These are phyloP conservation scores for Stomatorhinus ivindoensis DNA, from an alignment of 2,113 vertebrate species.

Conservation along the genomic window DNA sequence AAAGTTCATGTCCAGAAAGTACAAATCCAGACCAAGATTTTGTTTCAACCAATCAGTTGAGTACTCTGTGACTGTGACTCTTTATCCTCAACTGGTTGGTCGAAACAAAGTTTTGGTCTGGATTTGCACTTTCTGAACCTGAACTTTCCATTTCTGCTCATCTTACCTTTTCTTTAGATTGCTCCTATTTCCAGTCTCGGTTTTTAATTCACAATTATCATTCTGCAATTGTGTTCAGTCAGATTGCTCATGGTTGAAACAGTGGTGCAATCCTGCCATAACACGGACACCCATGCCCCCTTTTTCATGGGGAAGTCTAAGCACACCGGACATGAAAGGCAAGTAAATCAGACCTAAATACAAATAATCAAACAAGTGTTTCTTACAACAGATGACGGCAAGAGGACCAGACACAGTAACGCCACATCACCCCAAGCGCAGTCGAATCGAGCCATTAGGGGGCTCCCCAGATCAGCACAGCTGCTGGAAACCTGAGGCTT, in stretches of 20 bases:
- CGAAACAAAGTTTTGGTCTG: too few relatives aligned
- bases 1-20: too few relatives aligned
- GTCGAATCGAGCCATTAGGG: slow-evolving; percentile 26
- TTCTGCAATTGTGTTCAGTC: neutral
- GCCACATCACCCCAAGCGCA: neutral
- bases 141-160: too few relatives aligned
- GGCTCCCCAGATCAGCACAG: slow-evolving; percentile 16
- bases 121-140: too few relatives aligned
- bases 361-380: neutral
- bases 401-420: neutral
- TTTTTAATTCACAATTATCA: neutral
- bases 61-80: too few relatives aligned
- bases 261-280: neutral
- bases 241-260: neutral
- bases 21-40: too few relatives aligned
- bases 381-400: slow-evolving; percentile 11
- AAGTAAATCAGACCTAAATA: neutral
- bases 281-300: neutral
- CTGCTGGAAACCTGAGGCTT: neutral
- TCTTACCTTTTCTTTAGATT: neutral
- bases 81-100: too few relatives aligned
- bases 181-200: neutral
- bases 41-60: too few relatives aligned
- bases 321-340: neutral
- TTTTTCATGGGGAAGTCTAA: neutral